Evolutionary conservation across 2,113 vertebrate genomes (phyloP).

Genomic region (Sorex araneus): DNA sequence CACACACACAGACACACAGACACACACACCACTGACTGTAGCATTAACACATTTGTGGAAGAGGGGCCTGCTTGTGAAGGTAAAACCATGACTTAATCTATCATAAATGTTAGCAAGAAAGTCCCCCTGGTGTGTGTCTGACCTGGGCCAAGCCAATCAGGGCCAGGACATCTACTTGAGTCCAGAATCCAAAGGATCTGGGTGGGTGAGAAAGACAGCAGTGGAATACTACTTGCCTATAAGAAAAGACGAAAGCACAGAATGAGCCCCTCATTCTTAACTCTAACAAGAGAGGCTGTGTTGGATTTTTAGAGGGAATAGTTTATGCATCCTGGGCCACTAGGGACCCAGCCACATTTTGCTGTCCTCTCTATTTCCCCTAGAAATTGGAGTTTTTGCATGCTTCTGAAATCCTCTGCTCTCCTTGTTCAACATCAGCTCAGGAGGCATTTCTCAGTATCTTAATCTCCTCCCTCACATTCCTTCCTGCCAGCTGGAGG

Average conservation of each 20-base stretch:
- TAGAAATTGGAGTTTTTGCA: neutral
- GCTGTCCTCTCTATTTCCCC: neutral
- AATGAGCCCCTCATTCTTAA: neutral
- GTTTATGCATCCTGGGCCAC: neutral
- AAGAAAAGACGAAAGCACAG: too few relatives aligned
- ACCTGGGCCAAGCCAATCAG: neutral
- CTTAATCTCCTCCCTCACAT: neutral
- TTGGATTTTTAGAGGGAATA: neutral
- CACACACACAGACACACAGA: too few relatives aligned
- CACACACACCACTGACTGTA: too few relatives aligned
- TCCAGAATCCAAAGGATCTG: neutral
- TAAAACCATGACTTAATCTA: too few relatives aligned
- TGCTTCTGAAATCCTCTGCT: neutral
- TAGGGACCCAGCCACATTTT: neutral
- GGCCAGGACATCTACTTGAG: neutral
- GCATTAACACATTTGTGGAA: too few relatives aligned
- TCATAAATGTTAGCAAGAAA: neutral
- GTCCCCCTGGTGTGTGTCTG: neutral
- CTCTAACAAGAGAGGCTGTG: neutral
- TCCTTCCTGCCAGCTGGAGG: neutral
- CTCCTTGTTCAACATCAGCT: conserved; percentile 5
- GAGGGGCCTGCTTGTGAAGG: neutral
- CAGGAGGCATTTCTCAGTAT: conserved; percentile 37
- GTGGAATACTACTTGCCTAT: too few relatives aligned
- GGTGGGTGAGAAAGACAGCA: too few relatives aligned